A percentile compares a stretch with the other conserved stretches of the same genome.
Evolutionary conservation across 2,113 vertebrate species (phyloP).

Genomic region (Parus major): DNA sequence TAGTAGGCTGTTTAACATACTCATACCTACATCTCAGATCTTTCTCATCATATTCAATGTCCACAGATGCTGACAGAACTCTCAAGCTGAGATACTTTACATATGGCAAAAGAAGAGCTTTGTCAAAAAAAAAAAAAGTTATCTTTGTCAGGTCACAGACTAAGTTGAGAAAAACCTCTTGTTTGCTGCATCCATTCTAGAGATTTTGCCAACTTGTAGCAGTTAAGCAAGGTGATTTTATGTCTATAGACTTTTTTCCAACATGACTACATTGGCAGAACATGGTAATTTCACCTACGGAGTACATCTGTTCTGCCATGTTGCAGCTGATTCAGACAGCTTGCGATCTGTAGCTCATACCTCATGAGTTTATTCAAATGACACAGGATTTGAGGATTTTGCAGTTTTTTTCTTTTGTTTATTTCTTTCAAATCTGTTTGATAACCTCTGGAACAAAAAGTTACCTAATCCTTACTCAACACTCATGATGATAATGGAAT

Average conservation of each 20-base stretch:
- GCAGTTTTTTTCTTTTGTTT: background rate
- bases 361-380: background rate
- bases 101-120: background rate
- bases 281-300: background rate
- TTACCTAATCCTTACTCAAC: background rate
- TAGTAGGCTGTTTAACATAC: background rate
- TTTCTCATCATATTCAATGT: background rate
- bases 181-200: background rate
- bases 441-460: background rate
- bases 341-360: accelerated
- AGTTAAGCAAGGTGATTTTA: background rate
- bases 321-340: background rate
- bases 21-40: background rate
- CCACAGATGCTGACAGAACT: background rate
- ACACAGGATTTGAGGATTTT: background rate
- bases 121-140: background rate
- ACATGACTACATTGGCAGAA: background rate
- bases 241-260: background rate
- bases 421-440: background rate
- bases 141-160: background rate
- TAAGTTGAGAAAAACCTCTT: background rate
- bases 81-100: background rate
- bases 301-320: background rate
- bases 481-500: background rate
- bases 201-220: background rate